Percentiles rank a stretch among this genome's conserved stretches.
Conservation (phyloP, 2,113 vertebrate genomes). For the Lasiurus borealis region DNA sequence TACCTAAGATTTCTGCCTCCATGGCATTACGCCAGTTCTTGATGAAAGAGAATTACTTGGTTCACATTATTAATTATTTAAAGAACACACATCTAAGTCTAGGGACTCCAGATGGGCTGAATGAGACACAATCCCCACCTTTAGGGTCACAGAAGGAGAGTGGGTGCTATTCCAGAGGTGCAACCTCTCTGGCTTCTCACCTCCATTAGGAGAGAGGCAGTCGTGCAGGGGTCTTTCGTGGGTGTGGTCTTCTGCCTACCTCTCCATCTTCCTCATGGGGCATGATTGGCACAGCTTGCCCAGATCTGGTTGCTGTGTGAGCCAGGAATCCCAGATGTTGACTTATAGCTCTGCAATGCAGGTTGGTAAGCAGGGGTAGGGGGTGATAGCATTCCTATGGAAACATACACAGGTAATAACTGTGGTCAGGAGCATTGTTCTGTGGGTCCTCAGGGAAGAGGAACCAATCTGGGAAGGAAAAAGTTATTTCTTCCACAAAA, state of each 20-base stretch:
- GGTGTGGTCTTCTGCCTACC: neutral
- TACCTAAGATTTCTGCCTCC: neutral
- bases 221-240: neutral
- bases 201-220: neutral
- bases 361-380: neutral
- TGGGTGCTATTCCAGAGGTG: neutral
- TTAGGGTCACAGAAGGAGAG: neutral
- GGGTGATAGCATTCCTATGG: fast-evolving
- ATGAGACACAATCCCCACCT: neutral
- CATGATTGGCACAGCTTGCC: neutral
- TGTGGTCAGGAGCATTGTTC: neutral
- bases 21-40: neutral
- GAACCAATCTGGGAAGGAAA: neutral
- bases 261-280: neutral
- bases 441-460: neutral
- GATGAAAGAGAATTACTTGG: neutral
- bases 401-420: neutral
- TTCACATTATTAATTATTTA: neutral
- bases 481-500: neutral
- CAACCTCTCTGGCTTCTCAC: neutral
- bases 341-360: neutral
- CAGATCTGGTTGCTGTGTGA: neutral
- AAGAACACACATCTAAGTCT: neutral
- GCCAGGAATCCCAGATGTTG: no score
- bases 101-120: neutral